A percentile compares a stretch with the other conserved stretches of the same genome.
Conservation (phyloP, 37 sponge, comb jelly and placozoan species). For the Ephydatia muelleri region DNA sequence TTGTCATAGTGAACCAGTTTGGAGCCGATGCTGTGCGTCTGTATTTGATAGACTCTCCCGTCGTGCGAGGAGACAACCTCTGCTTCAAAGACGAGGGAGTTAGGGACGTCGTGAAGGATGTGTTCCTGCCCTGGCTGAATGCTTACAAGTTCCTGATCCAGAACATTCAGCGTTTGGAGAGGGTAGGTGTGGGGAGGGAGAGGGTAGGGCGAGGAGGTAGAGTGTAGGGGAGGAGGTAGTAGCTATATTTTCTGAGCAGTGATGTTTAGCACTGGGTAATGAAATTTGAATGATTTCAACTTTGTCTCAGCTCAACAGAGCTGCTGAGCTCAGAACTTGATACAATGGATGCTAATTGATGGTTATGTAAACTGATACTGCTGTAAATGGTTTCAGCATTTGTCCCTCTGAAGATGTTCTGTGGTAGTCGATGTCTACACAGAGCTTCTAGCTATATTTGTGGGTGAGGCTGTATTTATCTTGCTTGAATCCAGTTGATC, state of each 20-base stretch:
- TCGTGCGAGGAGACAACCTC: slow-evolving; percentile 92
- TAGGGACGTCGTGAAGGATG: slow-evolving; percentile 95
- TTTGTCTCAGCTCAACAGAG: not conserved
- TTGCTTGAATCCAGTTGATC: no score
- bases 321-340: not conserved
- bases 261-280: not conserved
- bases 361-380: no score
- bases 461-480: no score
- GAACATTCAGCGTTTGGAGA: slow-evolving; percentile 73
- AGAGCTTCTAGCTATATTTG: not conserved
- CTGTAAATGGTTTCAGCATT: no score
- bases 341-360: not conserved
- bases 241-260: not conserved
- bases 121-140: slow-evolving; percentile 98
- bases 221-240: not conserved
- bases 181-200: slow-evolving; percentile 18
- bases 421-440: not conserved
- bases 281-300: not conserved
- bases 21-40: slow-evolving; percentile 95
- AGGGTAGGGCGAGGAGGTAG: not conserved
- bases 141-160: slow-evolving; percentile 97
- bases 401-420: not conserved
- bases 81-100: slow-evolving; percentile 94
- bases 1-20: slow-evolving; percentile 81
- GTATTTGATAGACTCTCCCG: slow-evolving; percentile 96